Percentiles rank a stretch among this genome's conserved stretches.
phyloP scores from a whole-genome alignment of 2,797 vertebrate genomes.

The Halcyon smyrnensis region DNA sequence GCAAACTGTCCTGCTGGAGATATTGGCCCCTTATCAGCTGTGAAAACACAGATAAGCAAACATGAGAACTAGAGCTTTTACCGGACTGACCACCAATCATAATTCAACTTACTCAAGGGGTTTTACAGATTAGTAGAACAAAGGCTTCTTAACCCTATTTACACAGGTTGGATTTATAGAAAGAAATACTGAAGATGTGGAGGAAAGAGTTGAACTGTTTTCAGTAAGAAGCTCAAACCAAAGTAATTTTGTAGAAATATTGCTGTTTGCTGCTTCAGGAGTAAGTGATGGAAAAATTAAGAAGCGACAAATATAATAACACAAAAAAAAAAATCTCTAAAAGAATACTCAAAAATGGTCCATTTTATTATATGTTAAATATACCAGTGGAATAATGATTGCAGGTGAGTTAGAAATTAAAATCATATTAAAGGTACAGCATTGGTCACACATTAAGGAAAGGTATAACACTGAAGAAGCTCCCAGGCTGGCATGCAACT shows the following conservation, averaged over 20 bases:
- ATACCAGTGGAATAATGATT: not conserved
- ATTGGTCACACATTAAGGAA: too few species aligned
- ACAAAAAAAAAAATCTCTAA: conserved; percentile 27
- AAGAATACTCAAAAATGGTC: not conserved
- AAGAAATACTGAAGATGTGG: conserved; percentile 41
- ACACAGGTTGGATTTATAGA: not conserved
- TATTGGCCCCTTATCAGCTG: not conserved
- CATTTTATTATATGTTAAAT: not conserved
- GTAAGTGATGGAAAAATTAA: conserved; percentile 2
- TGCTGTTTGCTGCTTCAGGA: not conserved
- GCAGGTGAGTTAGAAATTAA: too few species aligned
- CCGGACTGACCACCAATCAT: not conserved
- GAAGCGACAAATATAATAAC: not conserved
- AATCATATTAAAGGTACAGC: too few species aligned
- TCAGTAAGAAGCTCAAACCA: not conserved
- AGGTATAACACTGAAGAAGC: too few species aligned
- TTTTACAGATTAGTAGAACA: not conserved
- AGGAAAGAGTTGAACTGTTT: not conserved
- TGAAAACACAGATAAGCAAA: not conserved
- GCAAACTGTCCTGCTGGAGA: not conserved
- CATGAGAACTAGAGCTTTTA: not conserved
- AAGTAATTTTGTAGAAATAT: conserved; percentile 4
- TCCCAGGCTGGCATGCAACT: too few species aligned
- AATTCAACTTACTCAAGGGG: not conserved
- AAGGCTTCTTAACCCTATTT: conserved; percentile 34